Base-by-base conservation (phyloP, 2,113 vertebrate species). In the Mixornis gularis region DNA sequence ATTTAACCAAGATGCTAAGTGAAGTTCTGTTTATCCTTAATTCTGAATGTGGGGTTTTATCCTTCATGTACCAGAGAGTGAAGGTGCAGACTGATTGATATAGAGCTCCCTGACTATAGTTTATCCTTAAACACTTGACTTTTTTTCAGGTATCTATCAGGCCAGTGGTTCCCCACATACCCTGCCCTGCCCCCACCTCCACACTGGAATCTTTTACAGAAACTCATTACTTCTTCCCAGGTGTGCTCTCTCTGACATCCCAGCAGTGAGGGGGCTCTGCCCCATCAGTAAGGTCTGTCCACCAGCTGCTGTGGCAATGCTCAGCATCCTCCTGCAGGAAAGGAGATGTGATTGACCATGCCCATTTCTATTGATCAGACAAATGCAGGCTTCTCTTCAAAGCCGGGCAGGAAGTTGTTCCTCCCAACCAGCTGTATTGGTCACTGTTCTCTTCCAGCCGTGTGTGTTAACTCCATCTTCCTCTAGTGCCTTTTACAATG, bases 401-500 rank as follows among this genome's bases (percentile, higher is more conserved):
- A 80, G 64, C 14, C 46, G n/a, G 51, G 27, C 5, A 16, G 16
- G 25, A 55, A 25, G 21, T 41, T 64, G 44, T 30, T 59, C 10
- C 40, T 59, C 30, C 55, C 48, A 55, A 7, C 30, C 0, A 1
- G 9, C 26, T 2, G 0, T 36, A 5, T 76, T 0, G 0, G 20
- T 69, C 29, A 13, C 25, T 8, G 6, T 38, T 84, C 34, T 70
- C 7, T 52, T 66, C 40, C n/a, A 73, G 32, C 63, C 78, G 21
- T 38, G 21, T 66, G 21, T 36, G 22, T 70, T 58, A 80, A 60
- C 34, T 90, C 48, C 12, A 3, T 53, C 48, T 68, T 90, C 48
- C 40, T 3, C 0, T 32, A 20, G n/a, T 27, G 29, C 3, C 1
- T 76, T 64, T 85, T 60, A 29, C 18, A 25, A 36, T 0, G 0